A percentile compares a stretch with the other conserved stretches of the same genome.
Evolutionary conservation across 2,888 invertebrate genomes (phyloP).

Genomic region (Cistogaster globosa): DNA sequence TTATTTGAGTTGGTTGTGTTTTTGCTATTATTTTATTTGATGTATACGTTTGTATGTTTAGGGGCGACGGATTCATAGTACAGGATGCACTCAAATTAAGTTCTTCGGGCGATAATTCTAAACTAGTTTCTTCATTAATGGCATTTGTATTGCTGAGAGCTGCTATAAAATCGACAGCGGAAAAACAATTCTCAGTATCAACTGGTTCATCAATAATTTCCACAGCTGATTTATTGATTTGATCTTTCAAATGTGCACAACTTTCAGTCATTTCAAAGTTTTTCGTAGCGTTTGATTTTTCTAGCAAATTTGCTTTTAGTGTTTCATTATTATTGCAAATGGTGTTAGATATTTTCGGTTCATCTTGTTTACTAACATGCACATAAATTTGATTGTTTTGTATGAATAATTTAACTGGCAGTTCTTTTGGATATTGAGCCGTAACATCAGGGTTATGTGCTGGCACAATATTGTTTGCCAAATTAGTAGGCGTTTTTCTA

Average conservation of each 20-base stretch:
- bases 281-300: not conserved
- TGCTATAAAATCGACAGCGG: conserved; percentile 79
- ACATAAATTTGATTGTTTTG: not conserved
- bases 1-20: not conserved
- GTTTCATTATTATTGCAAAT: not conserved
- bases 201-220: conserved; percentile 63
- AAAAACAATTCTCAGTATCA: conserved; percentile 64
- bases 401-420: not conserved
- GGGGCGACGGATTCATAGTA: conserved; percentile 66
- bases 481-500: not conserved
- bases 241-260: not conserved
- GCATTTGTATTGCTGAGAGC: conserved; percentile 73
- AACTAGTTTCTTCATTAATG: conserved; percentile 65
- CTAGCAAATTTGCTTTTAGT: not conserved
- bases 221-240: conserved; percentile 41
- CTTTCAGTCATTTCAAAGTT: not conserved
- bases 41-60: conserved; percentile 39
- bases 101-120: conserved; percentile 78
- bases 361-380: conserved; percentile 5
- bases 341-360: not conserved
- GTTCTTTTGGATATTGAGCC: not conserved
- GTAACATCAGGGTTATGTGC: not conserved
- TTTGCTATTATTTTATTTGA: not conserved
- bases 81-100: conserved; percentile 76
- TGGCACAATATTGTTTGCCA: not conserved